These are phyloP conservation scores for Peucedramus taeniatus DNA, from an alignment of 2,113 vertebrate genomes.

Conservation along the genomic window DNA sequence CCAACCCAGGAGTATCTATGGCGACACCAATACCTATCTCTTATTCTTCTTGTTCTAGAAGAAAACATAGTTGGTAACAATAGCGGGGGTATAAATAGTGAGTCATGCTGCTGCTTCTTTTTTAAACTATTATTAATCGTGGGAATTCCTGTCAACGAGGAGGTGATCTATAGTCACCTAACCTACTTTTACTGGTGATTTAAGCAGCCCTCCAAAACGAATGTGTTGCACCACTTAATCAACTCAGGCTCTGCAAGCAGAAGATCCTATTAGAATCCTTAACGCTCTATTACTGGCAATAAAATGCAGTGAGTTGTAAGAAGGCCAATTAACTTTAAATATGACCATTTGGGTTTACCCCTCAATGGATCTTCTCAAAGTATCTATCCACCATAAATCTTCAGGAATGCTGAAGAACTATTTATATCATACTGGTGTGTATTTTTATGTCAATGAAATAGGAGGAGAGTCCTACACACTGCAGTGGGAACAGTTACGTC, in stretches of 20 bases:
- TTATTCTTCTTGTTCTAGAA: background rate
- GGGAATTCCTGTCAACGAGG: constrained; percentile 50
- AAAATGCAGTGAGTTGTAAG: background rate
- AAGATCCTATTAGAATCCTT: constrained; percentile 36
- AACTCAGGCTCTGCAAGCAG: background rate
- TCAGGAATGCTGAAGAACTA: constrained; percentile 37
- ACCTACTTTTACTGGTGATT: constrained; percentile 42
- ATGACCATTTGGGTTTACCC: background rate
- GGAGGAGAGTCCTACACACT: constrained; percentile 61
- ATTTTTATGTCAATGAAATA: constrained; percentile 67
- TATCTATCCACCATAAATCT: constrained; percentile 13
- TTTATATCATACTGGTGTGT: constrained; percentile 54
- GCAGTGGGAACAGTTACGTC: constrained; percentile 50
- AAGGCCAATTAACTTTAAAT: constrained; percentile 15
- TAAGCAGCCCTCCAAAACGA: background rate
- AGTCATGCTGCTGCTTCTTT: constrained; percentile 16
- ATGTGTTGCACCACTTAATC: constrained; percentile 1
- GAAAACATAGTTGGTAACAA: constrained; percentile 13
- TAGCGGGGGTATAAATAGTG: background rate
- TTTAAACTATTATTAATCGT: constrained; percentile 39
- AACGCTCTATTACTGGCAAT: background rate
- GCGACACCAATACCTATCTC: background rate
- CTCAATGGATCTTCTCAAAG: background rate
- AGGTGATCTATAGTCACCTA: constrained; percentile 35
- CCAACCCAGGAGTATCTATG: background rate